These are phyloP conservation scores for Phyllopteryx taeniolatus DNA, from an alignment of 2,113 vertebrate genomes.

Conservation along the genomic window DNA sequence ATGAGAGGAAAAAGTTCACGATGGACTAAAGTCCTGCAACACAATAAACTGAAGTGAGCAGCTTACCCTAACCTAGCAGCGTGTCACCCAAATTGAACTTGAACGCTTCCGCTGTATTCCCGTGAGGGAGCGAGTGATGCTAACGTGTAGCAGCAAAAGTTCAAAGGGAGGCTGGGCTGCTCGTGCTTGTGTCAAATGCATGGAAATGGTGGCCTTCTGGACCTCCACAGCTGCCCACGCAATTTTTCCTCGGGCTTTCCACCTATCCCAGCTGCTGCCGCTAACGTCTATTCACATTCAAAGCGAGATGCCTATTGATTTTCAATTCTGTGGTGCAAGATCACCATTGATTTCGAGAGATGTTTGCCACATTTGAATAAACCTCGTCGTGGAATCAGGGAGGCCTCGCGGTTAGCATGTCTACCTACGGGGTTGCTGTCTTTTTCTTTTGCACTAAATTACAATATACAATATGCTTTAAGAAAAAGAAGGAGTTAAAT, in stretches of 20 bases:
- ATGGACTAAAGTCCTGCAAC: too few relatives aligned
- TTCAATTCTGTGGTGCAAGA: neutral
- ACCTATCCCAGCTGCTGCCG: neutral
- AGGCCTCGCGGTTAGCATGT: neutral
- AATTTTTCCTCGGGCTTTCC: neutral
- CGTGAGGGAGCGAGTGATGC: neutral
- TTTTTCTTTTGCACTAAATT: too few relatives aligned
- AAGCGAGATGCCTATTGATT: neutral
- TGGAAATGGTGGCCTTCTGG: neutral
- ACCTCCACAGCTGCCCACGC: neutral
- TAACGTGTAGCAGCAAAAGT: neutral
- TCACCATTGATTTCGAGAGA: neutral
- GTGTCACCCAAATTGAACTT: conserved; percentile 38
- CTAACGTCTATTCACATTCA: neutral
- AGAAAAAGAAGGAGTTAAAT: neutral
- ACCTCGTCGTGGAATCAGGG: neutral
- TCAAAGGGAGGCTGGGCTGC: neutral
- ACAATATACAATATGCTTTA: neutral
- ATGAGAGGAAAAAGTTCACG: too few relatives aligned
- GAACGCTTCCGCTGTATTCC: neutral
- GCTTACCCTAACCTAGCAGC: too few relatives aligned
- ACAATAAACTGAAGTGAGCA: too few relatives aligned
- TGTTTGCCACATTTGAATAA: neutral
- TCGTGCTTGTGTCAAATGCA: neutral
- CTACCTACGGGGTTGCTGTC: neutral